Evolutionary conservation across 2,797 vertebrate genomes (phyloP).

Genomic region (Parauchenoglanis ngamensis): DNA sequence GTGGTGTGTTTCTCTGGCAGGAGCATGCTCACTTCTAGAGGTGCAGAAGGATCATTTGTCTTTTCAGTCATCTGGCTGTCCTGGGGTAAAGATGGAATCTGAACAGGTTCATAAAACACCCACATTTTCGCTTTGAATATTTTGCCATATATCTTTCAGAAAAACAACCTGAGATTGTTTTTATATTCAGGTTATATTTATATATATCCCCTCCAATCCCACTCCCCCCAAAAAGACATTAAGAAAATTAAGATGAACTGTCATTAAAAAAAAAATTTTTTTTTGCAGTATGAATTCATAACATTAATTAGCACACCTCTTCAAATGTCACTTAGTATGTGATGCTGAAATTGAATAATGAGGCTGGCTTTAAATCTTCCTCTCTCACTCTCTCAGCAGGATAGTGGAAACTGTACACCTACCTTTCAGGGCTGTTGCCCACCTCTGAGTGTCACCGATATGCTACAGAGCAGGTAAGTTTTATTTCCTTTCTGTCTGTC

Average conservation of each 20-base stretch:
- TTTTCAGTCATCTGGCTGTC: conserved; percentile 37
- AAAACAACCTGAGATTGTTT: background rate
- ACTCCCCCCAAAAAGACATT: too few relatives aligned
- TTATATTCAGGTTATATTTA: too few relatives aligned
- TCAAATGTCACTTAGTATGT: conserved; percentile 29
- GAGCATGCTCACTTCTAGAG: conserved; percentile 36
- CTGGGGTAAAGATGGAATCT: conserved; percentile 39
- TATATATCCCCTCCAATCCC: background rate
- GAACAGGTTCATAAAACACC: conserved; percentile 27
- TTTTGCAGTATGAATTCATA: background rate
- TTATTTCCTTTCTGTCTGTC: background rate
- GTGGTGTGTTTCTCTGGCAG: conserved; percentile 44
- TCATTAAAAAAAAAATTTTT: background rate
- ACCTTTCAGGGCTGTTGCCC: conserved; percentile 76
- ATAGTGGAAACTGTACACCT: conserved; percentile 74
- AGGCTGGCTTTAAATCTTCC: conserved; percentile 19
- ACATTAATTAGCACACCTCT: conserved; percentile 35
- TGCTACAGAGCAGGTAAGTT: conserved; percentile 75
- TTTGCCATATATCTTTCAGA: background rate
- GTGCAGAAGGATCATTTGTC: conserved; percentile 43
- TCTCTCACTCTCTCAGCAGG: conserved; percentile 57
- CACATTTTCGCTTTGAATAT: background rate
- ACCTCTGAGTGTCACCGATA: conserved; percentile 74
- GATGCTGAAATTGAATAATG: conserved; percentile 15
- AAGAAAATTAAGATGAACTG: too few relatives aligned